Conservation (phyloP, 2,113 vertebrate species). For the Trematocara unimaculatum region DNA sequence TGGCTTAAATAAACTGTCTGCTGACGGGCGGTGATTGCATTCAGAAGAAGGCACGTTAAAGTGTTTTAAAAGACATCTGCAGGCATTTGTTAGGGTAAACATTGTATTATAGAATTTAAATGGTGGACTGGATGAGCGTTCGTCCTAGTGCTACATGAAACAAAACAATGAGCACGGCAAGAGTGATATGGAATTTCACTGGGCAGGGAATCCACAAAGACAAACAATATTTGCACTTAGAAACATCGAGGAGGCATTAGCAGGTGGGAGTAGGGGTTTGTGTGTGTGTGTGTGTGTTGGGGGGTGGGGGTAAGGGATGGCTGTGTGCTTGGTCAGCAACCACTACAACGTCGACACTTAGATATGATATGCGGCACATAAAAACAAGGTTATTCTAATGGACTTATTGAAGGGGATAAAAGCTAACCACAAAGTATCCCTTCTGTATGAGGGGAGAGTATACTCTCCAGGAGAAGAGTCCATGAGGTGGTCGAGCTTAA, state of each 20-base stretch:
- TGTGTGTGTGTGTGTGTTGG: not conserved
- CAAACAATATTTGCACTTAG: conserved; percentile 30
- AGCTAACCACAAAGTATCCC: conserved; percentile 8
- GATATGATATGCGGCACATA: not conserved
- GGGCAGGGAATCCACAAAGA: conserved; percentile 23
- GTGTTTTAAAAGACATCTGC: not conserved
- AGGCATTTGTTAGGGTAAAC: not conserved
- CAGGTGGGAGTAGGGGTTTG: not conserved
- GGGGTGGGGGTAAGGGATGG: not conserved
- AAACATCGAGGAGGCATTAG: conserved; percentile 20
- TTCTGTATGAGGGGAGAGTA: not conserved
- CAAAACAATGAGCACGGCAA: conserved; percentile 2
- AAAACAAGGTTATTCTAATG: conserved; percentile 18
- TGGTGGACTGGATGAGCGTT: not conserved
- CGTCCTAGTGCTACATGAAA: not conserved
- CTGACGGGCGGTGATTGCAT: not conserved
- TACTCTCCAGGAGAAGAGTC: conserved; percentile 18
- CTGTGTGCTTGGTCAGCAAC: conserved; percentile 41
- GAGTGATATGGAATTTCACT: not conserved
- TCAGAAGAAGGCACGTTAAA: not conserved
- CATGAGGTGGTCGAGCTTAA: conserved; percentile 62
- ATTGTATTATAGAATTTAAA: not conserved
- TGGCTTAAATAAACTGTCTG: not conserved
- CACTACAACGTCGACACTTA: conserved; percentile 8
- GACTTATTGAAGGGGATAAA: not conserved